Evolutionary conservation across 2,113 vertebrate species (phyloP), one percentile per base, ranked within the genome.

Genomic region (Dryoscopus gambensis): DNA sequence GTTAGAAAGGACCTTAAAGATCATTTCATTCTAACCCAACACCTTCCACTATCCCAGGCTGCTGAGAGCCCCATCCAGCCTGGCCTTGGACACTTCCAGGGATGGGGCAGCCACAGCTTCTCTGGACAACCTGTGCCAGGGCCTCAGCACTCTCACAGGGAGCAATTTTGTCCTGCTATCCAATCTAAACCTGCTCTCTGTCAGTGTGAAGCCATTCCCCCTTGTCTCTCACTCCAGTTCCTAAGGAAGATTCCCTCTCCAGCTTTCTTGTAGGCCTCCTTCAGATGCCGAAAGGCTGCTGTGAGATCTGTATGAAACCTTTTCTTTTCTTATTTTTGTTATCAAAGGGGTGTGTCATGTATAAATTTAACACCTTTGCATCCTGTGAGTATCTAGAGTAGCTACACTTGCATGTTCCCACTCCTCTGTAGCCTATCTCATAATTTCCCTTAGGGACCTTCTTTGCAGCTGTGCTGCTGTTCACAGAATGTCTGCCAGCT

Each of bases 11-110:
- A 28, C 28, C 8, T 64, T 24, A 47, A 56, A 64, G 42, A n/a
- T 7, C 9, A n/a, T 39, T 31, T 22, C 4, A 2, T 74, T 69
- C 17, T 55, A 49, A 2, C 6, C 14, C 14, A 35, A 33, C 12
- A 23, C 5, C 21, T 83, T 13, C 17, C 30, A 62, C n/a, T 27
- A 19, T 6, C 13, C 24, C 4, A 7, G 7, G 0, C 2, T 53
- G 13, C 39, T 75, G 53, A 31, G 14, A 62, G 40, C 17, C 16
- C 4, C 8, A 7, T 49, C 30, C 70, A 68, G 0, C 62, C 55
- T 76, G 55, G 24, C 30, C 9, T 30, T 47, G 30, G 10, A 28
- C 40, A 40, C 30, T 53, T 1, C 28, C 40, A 62, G 47, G n/a
- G 25, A 22, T 40, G 46, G 30, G 14, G 5, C 40, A 76, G 47